Conservation (phyloP, 2,113 vertebrate species). For the Vicugna pacos region DNA sequence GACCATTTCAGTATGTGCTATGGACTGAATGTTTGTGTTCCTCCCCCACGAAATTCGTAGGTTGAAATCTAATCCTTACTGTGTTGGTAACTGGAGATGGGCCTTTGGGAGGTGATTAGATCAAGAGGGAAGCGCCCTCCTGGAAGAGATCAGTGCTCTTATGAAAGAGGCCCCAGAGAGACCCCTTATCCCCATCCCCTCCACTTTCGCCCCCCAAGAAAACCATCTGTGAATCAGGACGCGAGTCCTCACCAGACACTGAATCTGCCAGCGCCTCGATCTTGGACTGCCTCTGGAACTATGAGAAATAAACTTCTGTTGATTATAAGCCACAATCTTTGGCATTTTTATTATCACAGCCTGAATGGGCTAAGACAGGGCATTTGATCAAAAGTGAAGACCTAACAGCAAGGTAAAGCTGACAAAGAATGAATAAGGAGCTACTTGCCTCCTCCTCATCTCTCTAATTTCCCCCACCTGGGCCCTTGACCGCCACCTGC, state of each 20-base stretch:
- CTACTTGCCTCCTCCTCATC: background rate
- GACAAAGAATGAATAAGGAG: background rate
- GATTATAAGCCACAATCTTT: background rate
- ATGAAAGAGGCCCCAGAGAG: background rate
- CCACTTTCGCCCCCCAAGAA: background rate
- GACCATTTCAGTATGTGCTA: background rate
- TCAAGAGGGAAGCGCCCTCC: background rate
- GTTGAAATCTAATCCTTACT: background rate
- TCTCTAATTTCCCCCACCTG: background rate
- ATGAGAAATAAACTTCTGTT: background rate
- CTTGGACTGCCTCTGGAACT: background rate
- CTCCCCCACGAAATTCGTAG: background rate
- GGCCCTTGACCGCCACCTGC: background rate
- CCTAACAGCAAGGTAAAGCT: background rate
- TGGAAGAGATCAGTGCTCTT: background rate
- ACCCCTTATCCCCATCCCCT: too few relatives aligned
- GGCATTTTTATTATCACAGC: background rate
- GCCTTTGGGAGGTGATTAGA: background rate
- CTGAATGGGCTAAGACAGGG: background rate
- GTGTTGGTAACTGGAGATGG: background rate
- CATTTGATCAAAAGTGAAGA: slow-evolving; percentile 1
- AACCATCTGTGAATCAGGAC: background rate
- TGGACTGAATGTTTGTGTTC: background rate
- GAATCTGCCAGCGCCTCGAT: background rate
- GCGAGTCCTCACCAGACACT: background rate